A percentile compares a stretch with the other conserved stretches of the same genome.
phyloP scores from a whole-genome alignment of 1,140 invertebrate species.

The Neotoxoptera formosana region DNA sequence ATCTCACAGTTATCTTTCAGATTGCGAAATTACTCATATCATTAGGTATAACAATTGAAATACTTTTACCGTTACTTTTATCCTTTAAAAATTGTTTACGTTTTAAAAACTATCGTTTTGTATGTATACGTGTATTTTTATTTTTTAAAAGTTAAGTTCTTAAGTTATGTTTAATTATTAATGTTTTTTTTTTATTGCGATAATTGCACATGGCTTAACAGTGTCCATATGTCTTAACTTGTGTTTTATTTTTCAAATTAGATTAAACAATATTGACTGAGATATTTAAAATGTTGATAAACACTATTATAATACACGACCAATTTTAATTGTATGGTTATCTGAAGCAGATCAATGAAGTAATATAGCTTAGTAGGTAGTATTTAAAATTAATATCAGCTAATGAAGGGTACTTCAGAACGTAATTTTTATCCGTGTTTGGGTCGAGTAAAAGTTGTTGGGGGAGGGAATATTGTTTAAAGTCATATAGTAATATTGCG shows the following conservation, averaged over 20 bases:
- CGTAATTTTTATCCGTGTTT: background rate
- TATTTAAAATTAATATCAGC: background rate
- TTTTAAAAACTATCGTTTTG: too few species aligned
- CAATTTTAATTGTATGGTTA: background rate
- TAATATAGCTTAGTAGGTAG: background rate
- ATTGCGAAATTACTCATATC: background rate
- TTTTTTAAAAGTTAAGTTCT: too few species aligned
- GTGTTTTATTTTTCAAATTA: background rate
- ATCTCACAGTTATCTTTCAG: background rate
- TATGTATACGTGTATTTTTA: too few species aligned
- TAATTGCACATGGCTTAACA: background rate
- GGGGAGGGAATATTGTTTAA: background rate
- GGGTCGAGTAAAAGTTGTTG: background rate
- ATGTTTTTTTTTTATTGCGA: too few species aligned
- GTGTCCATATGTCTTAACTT: background rate
- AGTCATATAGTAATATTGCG: background rate
- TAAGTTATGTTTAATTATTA: background rate
- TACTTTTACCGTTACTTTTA: background rate
- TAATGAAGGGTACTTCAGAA: background rate
- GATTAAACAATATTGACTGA: background rate
- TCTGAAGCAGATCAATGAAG: background rate
- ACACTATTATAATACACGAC: too few species aligned
- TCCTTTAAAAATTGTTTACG: background rate
- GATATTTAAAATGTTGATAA: background rate
- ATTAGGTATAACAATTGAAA: background rate